These are phyloP conservation scores for Chrysotoxum bicinctum DNA, from an alignment of 2,888 invertebrate genomes.

Conservation along the genomic window DNA sequence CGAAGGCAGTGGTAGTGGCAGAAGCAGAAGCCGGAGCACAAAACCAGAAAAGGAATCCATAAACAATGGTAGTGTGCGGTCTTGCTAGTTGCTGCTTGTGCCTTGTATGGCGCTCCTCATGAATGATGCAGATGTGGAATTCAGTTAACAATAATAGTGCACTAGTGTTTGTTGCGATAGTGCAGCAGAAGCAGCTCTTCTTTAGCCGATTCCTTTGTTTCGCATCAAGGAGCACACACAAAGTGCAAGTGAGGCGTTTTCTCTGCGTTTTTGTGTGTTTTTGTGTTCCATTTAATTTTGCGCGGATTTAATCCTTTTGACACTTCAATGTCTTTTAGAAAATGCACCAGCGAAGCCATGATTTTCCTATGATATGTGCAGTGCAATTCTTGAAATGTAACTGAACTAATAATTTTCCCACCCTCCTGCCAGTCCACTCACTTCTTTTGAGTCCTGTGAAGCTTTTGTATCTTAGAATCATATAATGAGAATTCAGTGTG, in stretches of 20 bases:
- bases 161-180: conserved; percentile 40
- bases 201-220: conserved; percentile 59
- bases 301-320: conserved; percentile 72
- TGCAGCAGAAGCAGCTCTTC: conserved; percentile 37
- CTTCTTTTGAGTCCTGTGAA: background rate
- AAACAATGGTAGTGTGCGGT: conserved; percentile 71
- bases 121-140: conserved; percentile 72
- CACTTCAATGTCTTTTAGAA: conserved; percentile 62
- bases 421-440: background rate
- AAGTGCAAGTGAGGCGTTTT: conserved; percentile 61
- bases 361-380: conserved; percentile 38
- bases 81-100: conserved; percentile 42
- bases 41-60: conserved; percentile 63
- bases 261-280: conserved; percentile 47
- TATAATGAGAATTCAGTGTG: conserved; percentile 46
- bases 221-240: conserved; percentile 60
- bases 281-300: conserved; percentile 65
- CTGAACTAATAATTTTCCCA: conserved; percentile 52
- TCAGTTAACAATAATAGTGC: conserved; percentile 72
- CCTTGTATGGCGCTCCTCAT: conserved; percentile 42
- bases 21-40: conserved; percentile 29
- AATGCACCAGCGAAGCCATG: conserved; percentile 36
- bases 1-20: conserved; percentile 49
- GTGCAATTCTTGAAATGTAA: conserved; percentile 49
- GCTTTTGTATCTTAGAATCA: conserved; percentile 20